Conservation (phyloP, 2,797 vertebrate species). For the Percopsis omiscomaycus region DNA sequence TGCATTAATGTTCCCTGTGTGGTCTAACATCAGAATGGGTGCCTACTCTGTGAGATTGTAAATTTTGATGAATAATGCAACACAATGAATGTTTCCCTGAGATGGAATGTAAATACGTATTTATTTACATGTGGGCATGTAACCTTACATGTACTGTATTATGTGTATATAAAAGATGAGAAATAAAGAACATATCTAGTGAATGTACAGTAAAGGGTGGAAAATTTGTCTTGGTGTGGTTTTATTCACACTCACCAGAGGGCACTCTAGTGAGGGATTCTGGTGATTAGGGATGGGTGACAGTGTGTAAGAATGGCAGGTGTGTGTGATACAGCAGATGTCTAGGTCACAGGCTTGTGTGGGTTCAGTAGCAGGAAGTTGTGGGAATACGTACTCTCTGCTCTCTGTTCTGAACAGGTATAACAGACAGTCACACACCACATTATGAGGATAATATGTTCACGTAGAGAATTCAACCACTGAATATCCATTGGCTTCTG, state of each 20-base stretch:
- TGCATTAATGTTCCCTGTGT: no score
- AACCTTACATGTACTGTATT: slow-evolving; percentile 59
- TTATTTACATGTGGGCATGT: slow-evolving; percentile 57
- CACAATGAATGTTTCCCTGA: no score
- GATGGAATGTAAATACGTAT: slow-evolving; percentile 5
- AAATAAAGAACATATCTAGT: slow-evolving; percentile 50
- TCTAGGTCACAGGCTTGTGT: slow-evolving; percentile 66
- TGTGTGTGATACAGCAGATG: slow-evolving; percentile 68
- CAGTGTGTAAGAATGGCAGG: background rate
- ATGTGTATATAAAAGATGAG: slow-evolving; percentile 60
- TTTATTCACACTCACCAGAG: slow-evolving; percentile 37
- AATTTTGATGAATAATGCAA: no score
- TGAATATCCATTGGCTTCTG: no score
- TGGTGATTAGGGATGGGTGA: background rate
- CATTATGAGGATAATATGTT: no score
- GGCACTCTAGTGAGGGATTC: slow-evolving; percentile 23
- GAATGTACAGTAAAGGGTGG: no score
- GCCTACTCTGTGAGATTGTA: no score
- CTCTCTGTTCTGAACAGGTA: slow-evolving; percentile 16
- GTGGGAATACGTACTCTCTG: slow-evolving; percentile 43
- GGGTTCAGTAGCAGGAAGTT: slow-evolving; percentile 68
- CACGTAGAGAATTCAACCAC: no score
- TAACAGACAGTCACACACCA: slow-evolving; percentile 10
- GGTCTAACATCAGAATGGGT: no score
- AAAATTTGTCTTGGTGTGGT: slow-evolving; percentile 3